Base-by-base conservation (phyloP, 2,888 invertebrate species). In the Volucella bombylans region DNA sequence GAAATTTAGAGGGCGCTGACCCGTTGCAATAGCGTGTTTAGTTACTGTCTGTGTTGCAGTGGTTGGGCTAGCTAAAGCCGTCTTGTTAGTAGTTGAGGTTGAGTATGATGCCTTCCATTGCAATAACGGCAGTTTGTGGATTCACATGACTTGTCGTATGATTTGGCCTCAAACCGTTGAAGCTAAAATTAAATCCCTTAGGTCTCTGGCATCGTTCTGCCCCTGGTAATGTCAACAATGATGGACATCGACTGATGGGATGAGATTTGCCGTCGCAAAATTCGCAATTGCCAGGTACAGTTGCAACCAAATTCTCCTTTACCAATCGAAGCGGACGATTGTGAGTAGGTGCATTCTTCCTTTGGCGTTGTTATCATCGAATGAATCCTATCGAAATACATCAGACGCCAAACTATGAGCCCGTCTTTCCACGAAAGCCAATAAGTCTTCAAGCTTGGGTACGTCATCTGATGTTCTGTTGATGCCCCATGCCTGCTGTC, bases 351-450 rank as follows among this genome's bases (percentile, higher is more conserved):
- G 50, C 12, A 43, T 41, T 57, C 65, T 18, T 55, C 64, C 11
- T 49, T 4, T 11, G 8, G 11, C 54, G 38, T 18, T 15, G 54
- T 11, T 14, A 52, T 43, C 52, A 15, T 50, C 50, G 18, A n/a
- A 18, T 11, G 45, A 18, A 52, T 68, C 52, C 10, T 50, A 50
- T 57, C 38, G 31, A 50, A 67, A 9, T 18, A 54, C 39, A 49
- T 77, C 77, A 8, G 57, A n/a, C 12, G 82, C 41, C 45, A 71
- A 61, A 47, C 45, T 82, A 31, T 82, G 77, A 8, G 72, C 68
- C 1, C 78, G 49, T 14, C 50, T 79, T 39, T 83, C 73, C 39
- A 79, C 39, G 15, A 72, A 72, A 0, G 1, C 8, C 0, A 80
- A 11, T 10, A 73, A 47, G 14, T 73, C 68, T 10, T 64, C n/a